phyloP scores from a whole-genome alignment of 2,888 invertebrate genomes.

The Atethmia centrago region DNA sequence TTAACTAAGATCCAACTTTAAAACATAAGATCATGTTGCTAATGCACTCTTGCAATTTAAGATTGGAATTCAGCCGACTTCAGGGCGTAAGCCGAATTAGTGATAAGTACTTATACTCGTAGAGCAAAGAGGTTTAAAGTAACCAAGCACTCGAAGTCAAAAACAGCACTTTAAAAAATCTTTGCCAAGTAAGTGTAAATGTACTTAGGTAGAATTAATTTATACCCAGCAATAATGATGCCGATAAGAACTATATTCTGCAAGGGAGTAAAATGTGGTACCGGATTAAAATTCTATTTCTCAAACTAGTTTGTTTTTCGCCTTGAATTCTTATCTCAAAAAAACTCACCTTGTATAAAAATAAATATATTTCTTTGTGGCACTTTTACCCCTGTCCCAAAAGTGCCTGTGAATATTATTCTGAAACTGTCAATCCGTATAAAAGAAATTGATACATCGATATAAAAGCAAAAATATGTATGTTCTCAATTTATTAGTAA shows the following conservation, averaged over 20 bases:
- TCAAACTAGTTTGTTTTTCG: constrained; percentile 1
- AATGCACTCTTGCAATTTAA: background rate
- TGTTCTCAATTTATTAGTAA: constrained; percentile 86
- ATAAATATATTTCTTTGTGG: constrained; percentile 21
- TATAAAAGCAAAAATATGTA: constrained; percentile 91
- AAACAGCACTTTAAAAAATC: background rate
- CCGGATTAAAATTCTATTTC: background rate
- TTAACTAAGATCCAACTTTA: background rate
- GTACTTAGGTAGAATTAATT: background rate
- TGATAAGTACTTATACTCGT: background rate
- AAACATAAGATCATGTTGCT: background rate
- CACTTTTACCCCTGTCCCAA: constrained; percentile 72
- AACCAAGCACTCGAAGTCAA: background rate
- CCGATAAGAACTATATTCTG: background rate
- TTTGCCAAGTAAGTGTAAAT: background rate
- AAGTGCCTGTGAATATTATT: constrained; percentile 70
- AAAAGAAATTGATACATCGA: constrained; percentile 89
- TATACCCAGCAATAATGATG: background rate
- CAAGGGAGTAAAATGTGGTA: background rate
- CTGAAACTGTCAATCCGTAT: constrained; percentile 78
- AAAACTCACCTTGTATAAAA: constrained; percentile 3
- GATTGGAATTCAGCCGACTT: background rate
- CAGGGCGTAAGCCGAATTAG: background rate
- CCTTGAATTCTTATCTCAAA: background rate
- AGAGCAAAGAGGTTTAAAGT: background rate